Base-by-base conservation (phyloP, 2,888 invertebrate genomes). In the Ophion obscuratus region DNA sequence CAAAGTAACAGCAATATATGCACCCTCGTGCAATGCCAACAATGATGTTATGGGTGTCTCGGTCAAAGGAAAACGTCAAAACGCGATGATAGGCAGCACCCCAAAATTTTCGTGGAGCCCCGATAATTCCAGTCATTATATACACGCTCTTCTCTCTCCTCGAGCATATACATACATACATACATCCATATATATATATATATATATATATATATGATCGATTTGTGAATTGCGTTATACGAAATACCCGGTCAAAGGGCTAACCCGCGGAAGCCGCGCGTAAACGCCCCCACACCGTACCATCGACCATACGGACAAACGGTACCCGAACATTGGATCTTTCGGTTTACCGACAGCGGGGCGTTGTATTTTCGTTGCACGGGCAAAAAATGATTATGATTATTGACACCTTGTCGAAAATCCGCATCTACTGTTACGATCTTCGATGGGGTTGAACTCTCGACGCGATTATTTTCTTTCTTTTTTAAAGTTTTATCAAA, bases 51-150 rank as follows among this genome's bases (percentile, higher is more conserved):
- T 59, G 73, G 59, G 53, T 57, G 86, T 76, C 86, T 87, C 88
- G 88, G 87, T 90, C 89, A 88, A 90, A 86, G 84, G 67, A 67
- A 76, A 77, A 78, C 75, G 71, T 20, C 71, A 73, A 75, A 77
- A 78, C 66, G 27, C 86, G 82, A 83, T 78, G 81, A 70, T 47
- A 70, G 82, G 83, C 88, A 87, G 44, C 24, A 5, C 64, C 47
- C 47, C 59, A 10, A 64, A 75, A 81, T 66, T 74, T 83, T 83
- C 80, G 70, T 80, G 68, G 31, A 64, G 11, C 68, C 61, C 84
- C 83, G 83, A 91, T 90, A 90, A 90, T 91, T 90, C 86, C 87
- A 88, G 86, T 88, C 64, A 88, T 89, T 83, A 75, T 70, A 47
- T 47, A 71, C 76, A 62, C 57, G 67, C 87, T 86, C 74, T 77